Evolutionary conservation across 1,140 invertebrate genomes (phyloP), one percentile per base, ranked within the genome.

Genomic region (Rhagoletis zephyria): DNA sequence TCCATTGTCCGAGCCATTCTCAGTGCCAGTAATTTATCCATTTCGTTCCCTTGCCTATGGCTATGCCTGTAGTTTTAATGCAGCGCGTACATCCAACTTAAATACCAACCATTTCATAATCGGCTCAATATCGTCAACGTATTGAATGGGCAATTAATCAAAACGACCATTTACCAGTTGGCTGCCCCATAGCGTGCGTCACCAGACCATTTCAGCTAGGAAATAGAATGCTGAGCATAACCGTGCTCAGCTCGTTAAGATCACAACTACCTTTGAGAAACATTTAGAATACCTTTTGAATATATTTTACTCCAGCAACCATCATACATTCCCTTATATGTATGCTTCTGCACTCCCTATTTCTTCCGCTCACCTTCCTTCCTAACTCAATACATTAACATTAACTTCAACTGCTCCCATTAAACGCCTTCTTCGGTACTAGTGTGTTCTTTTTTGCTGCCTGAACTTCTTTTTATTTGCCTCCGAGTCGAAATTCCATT

Each of bases 121-220:
- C 74, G 74, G 74, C 74, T 81, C 74, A 59, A 81, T 81, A 81
- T 81, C 45, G 48, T 81, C n/a, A 81, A 81, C 16, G 74, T 4
- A 59, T 51, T 2, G 48, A 48, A 6, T 81, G 48, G 30, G 48
- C 74, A 81, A 81, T 81, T 81, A 81, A 81, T 81, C 74, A 81
- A 59, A 59, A 4, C 51, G 48, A 9, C 51, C 48, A 30, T 56
- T 81, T 51, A 9, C 51, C 48, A 30, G n/a, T 81, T n/a, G 48
- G n/a, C 48, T 81, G 74, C 74, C 48, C 2, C 74, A 81, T 81
- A 81, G n/a, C 30, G 74, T 19, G 74, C 74, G 74, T 56, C 74
- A 81, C n/a, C 74, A 81, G 74, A n/a, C 9, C 51, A 10, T 56
- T 10, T 56, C 5, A 7, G 51, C 5, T 10, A 56, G 51, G 5